A percentile compares a stretch with the other conserved stretches of the same genome.
These are phyloP conservation scores for Phthorimaea operculella DNA, from an alignment of 1,140 invertebrate species.

Conservation along the genomic window DNA sequence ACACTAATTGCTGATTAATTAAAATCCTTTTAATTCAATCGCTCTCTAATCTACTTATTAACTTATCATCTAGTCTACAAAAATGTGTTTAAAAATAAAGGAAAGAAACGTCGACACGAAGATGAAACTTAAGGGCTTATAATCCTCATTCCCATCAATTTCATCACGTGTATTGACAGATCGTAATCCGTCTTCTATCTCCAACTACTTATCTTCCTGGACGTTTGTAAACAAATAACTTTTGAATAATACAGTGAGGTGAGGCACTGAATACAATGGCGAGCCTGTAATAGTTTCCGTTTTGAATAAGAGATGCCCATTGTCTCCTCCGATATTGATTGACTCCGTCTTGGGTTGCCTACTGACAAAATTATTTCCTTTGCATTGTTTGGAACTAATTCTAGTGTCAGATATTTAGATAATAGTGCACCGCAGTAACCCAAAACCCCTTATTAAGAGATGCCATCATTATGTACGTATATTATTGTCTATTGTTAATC, in stretches of 20 bases:
- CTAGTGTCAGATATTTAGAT: constrained; percentile 9
- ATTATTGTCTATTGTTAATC: not conserved
- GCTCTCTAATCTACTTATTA: no score
- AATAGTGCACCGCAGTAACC: not conserved
- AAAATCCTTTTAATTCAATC: no score
- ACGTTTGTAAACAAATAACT: constrained; percentile 60
- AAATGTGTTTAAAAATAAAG: no score
- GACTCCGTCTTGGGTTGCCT: constrained; percentile 37
- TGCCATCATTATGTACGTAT: not conserved
- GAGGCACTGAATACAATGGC: constrained; percentile 59
- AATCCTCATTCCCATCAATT: no score
- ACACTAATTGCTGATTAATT: no score
- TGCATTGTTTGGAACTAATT: constrained; percentile 17
- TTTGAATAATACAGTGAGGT: constrained; percentile 58
- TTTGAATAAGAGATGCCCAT: constrained; percentile 61
- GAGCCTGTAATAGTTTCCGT: constrained; percentile 63
- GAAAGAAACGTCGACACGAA: no score
- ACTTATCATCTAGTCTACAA: no score
- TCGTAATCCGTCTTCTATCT: no score
- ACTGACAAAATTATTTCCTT: constrained; percentile 36
- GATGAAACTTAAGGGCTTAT: no score
- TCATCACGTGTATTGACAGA: no score
- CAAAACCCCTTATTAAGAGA: not conserved
- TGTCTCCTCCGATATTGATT: constrained; percentile 61
- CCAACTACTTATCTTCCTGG: constrained; percentile 37